Evolutionary conservation across 92 coral and sea anemone genomes (phyloP).

Genomic region (Bergia sp.): DNA sequence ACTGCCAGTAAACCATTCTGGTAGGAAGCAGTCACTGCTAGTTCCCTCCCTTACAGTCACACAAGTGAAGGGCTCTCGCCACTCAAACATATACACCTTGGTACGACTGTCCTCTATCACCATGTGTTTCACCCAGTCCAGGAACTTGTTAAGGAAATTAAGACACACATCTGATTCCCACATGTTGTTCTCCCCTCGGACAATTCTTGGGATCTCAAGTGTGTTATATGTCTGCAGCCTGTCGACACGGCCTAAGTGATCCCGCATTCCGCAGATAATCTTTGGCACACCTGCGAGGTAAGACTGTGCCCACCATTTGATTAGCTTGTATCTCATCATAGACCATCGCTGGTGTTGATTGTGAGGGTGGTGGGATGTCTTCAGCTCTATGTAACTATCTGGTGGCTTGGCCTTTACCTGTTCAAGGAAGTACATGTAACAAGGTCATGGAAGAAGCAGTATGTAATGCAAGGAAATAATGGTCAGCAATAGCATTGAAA

Average conservation of each 20-base stretch:
- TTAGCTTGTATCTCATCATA: conserved; percentile 89
- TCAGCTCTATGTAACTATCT: conserved; percentile 88
- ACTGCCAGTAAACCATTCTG: conserved; percentile 73
- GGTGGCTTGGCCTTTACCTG: conserved; percentile 80
- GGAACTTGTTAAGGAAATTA: conserved; percentile 83
- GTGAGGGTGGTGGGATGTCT: conserved; percentile 84
- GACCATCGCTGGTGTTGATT: conserved; percentile 79
- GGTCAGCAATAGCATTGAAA: too few relatives aligned
- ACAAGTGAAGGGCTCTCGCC: conserved; percentile 79
- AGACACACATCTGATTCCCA: conserved; percentile 90
- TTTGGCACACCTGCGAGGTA: conserved; percentile 95
- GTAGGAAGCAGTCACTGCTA: conserved; percentile 67
- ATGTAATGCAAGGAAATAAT: too few relatives aligned
- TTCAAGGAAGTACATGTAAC: neutral
- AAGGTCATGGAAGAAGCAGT: conserved; percentile 58
- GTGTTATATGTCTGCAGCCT: conserved; percentile 92
- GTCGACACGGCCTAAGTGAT: conserved; percentile 80
- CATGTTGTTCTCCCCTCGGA: conserved; percentile 64
- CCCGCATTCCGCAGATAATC: conserved; percentile 89
- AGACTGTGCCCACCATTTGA: conserved; percentile 99
- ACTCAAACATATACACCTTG: conserved; percentile 83
- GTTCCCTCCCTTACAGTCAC: conserved; percentile 57
- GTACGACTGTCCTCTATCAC: conserved; percentile 68
- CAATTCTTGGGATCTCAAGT: conserved; percentile 82
- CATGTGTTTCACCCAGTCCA: conserved; percentile 81